Evolutionary conservation across 2,797 vertebrate genomes (phyloP), one percentile per base, ranked within the genome.

Genomic region (Anguilla pacifica): DNA sequence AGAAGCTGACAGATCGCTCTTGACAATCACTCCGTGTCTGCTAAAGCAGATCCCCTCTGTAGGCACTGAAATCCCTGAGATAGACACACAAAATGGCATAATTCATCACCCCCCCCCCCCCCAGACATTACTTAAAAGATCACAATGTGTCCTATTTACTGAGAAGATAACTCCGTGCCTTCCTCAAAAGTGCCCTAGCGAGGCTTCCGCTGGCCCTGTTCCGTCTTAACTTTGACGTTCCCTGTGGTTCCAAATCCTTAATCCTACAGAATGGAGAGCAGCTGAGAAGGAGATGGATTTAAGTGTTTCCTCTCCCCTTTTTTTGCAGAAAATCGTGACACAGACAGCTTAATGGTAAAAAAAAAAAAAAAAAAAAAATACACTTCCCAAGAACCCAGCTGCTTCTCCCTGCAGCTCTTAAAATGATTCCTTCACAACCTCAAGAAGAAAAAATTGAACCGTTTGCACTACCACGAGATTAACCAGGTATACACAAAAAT

Each of bases 221-320:
- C 72, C 35, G 49, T 25, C 7, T 9, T 49, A 28, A 31, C 67
- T 57, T 51, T 43, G 31, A 31, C 28, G 28, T 39, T 43, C 72
- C 6, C 72, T 3, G 28, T 31, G 31, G 85, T 31, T 70, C 43
- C 49, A 77, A 72, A 51, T 46, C 35, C 61, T 85, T 51, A 85
- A 85, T 85, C n/a, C 43, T 70, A 46, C 59, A 28, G 61, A 49
- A 13, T 49, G 85, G 49, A 28, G 70, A 53, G 39, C 84, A 85
- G 84, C 22, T n/a, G 43, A 70, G 11, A 39, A 5, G 28, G 5
- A 53, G 51, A 53, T 57, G 55, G 11, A 2, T 57, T 57, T 57
- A 53, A 53, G 7, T 9, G 51, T 57, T 57, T 57, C 15, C 11
- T 57, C 15, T 57, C 1, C 55, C 13, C 55, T 15, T 57, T 57